phyloP scores from a whole-genome alignment of 2,113 vertebrate species.

The Corydoras sp. region DNA sequence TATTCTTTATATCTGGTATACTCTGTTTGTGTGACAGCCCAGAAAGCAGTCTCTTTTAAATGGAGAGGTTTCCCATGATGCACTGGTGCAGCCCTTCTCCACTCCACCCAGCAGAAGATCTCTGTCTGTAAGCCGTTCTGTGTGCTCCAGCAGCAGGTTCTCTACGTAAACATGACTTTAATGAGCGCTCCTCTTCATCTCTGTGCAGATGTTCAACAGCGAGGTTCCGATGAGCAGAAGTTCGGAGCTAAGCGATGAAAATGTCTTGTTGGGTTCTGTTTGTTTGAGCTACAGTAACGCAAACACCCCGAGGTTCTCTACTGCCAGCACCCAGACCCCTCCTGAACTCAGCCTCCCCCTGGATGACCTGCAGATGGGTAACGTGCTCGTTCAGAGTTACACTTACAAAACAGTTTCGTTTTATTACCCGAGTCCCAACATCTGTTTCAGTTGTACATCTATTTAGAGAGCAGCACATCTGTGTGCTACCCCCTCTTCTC shows the following conservation, averaged over 20 bases:
- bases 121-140: constrained; percentile 59
- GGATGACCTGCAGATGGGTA: constrained; percentile 69
- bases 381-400: neutral
- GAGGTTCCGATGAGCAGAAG: constrained; percentile 72
- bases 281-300: constrained; percentile 72
- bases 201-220: constrained; percentile 77
- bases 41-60: constrained; percentile 49
- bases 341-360: constrained; percentile 77
- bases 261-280: constrained; percentile 62
- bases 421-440: neutral
- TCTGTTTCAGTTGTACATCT: too few relatives aligned
- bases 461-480: too few relatives aligned
- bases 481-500: too few relatives aligned
- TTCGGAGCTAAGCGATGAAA: constrained; percentile 66
- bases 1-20: too few relatives aligned
- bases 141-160: constrained; percentile 80
- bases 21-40: constrained; percentile 25
- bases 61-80: constrained; percentile 46
- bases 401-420: neutral
- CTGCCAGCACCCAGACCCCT: constrained; percentile 86
- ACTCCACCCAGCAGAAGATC: constrained; percentile 69
- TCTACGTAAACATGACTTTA: constrained; percentile 60
- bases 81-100: constrained; percentile 63
- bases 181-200: neutral
- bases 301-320: constrained; percentile 80